Base-by-base conservation (phyloP, 1,140 invertebrate genomes). In the Episyrphus balteatus region DNA sequence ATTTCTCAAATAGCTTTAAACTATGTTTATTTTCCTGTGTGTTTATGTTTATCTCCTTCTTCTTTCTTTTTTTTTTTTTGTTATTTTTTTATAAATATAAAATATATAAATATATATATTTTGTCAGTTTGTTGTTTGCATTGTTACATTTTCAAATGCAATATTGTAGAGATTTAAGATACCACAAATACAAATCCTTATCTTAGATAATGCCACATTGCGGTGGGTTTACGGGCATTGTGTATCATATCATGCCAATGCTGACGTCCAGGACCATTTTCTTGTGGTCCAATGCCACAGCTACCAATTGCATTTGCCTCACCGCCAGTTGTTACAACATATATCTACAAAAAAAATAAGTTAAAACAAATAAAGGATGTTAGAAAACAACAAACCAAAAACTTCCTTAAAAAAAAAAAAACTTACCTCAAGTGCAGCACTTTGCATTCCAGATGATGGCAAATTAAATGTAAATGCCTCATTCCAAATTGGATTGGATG, bases 401-500 rank as follows among this genome's bases (percentile, higher is more conserved):
- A 34, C 33, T n/a, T 10, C 33, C 33, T 11, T 17, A 37, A 5
- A 37, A 37, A 5, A 37, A 5, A 37, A 17, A 46, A n/a, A 46
- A 36, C 50, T 64, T 69, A 88, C 85, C 77, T 89, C 86, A 56
- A 89, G 77, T 37, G 83, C 82, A 51, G 83, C 79, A 53, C 78
- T 76, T 34, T 79, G 73, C 3, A 88, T 69, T 55, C 77, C 77
- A 33, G 73, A 71, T 6, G 84, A 78, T 41, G 84, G 72, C 55
- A 93, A 75, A 66, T 91, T 93, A 67, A 95, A 96, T 12, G 86
- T 83, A 53, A 94, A 80, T 5, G 89, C 88, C 69, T 96, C 91
- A 67, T 95, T 94, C 86, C 93, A 96, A 9, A 92, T 84, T n/a
- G 92, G 91, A 73, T 89, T 88, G 34, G 81, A 77, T 12, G 83